Conservation (phyloP, 2,113 vertebrate genomes). For the Microtus richardsoni region DNA sequence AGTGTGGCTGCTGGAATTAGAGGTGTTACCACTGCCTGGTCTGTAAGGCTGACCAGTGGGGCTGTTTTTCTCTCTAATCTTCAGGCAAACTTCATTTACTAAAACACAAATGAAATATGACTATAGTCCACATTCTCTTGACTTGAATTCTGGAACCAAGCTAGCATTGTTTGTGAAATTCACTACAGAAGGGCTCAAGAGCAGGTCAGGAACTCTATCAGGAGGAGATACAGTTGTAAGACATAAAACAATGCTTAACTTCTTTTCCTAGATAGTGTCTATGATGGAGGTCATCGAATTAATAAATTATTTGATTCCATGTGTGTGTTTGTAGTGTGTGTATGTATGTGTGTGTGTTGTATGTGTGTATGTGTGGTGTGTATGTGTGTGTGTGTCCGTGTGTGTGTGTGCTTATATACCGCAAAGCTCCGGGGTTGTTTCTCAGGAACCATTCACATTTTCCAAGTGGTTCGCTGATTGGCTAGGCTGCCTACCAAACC, state of each 20-base stretch:
- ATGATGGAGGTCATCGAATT: neutral
- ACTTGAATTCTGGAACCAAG: neutral
- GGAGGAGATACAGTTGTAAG: neutral
- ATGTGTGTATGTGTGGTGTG: neutral
- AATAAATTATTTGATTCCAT: neutral
- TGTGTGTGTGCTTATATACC: neutral
- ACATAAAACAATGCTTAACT: neutral
- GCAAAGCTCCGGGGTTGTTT: neutral
- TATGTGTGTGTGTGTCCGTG: neutral
- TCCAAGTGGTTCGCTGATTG: neutral
- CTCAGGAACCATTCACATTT: neutral
- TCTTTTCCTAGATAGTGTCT: neutral
- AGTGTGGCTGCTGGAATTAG: too few species aligned
- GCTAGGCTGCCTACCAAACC: neutral
- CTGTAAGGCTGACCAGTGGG: too few species aligned
- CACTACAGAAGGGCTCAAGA: neutral
- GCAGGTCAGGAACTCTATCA: neutral
- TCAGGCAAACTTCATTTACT: too few species aligned
- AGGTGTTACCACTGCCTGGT: too few species aligned
- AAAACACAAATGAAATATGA: too few species aligned
- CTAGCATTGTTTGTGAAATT: neutral
- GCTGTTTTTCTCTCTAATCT: too few species aligned
- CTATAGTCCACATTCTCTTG: neutral
- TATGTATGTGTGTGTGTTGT: neutral
- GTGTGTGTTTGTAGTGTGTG: neutral